These are phyloP conservation scores for Stichodactyla mertensii DNA, from an alignment of 64 coral and sea anemone genomes.

Conservation along the genomic window DNA sequence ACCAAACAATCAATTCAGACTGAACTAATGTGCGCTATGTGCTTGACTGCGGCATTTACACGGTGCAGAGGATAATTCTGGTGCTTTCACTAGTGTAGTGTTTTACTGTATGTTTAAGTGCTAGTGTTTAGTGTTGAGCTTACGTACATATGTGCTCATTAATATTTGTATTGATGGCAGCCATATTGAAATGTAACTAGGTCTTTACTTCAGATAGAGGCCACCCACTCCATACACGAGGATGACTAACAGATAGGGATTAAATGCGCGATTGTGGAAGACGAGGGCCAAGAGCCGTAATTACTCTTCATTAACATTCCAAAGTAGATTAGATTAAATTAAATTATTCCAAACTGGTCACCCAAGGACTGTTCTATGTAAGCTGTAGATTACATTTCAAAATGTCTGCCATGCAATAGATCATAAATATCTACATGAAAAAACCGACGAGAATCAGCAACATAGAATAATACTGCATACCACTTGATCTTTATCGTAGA, in stretches of 20 bases:
- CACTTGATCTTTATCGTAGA: slow-evolving; percentile 72
- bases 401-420: neutral
- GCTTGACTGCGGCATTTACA: neutral
- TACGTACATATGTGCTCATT: neutral
- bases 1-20: neutral
- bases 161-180: neutral
- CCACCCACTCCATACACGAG: no score
- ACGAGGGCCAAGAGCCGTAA: no score
- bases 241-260: no score
- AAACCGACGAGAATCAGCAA: neutral
- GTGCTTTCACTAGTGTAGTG: neutral
- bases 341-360: no score
- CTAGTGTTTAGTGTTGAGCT: neutral
- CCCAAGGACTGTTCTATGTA: no score
- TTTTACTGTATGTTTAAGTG: neutral
- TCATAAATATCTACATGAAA: neutral
- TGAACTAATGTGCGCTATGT: neutral
- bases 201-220: neutral
- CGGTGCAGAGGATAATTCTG: neutral
- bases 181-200: neutral
- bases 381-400: neutral
- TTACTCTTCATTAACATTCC: no score
- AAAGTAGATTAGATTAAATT: no score
- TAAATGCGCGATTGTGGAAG: no score
- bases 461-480: slow-evolving; percentile 32